These are phyloP conservation scores for Ophioderma brevispina DNA, from an alignment of 35 echinoderm and acorn worm species.

Conservation along the genomic window DNA sequence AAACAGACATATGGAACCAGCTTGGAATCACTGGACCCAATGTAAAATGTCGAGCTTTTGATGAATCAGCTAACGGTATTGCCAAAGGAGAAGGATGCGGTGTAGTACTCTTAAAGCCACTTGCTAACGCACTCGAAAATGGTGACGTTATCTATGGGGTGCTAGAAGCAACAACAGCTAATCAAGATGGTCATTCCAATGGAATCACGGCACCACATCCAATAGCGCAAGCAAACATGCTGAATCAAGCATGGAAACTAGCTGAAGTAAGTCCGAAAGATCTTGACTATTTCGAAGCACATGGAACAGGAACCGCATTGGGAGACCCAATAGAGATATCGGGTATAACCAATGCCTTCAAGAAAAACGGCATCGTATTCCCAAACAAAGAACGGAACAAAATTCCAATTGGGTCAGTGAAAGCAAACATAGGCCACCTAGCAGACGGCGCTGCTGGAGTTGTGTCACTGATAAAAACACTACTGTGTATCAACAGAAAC, in stretches of 20 bases:
- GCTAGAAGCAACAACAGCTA: not conserved
- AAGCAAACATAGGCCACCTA: not conserved
- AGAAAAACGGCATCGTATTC: not conserved
- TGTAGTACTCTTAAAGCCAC: constrained; percentile 41
- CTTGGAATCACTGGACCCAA: constrained; percentile 30
- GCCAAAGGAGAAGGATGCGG: constrained; percentile 38
- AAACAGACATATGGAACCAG: constrained; percentile 19
- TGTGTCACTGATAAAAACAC: not conserved
- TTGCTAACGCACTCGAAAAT: constrained; percentile 31
- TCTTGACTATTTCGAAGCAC: constrained; percentile 35
- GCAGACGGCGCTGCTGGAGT: not conserved
- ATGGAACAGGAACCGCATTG: constrained; percentile 29
- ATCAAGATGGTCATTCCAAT: constrained; percentile 18
- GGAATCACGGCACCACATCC: constrained; percentile 12
- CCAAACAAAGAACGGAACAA: not conserved
- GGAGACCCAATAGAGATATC: constrained; percentile 11
- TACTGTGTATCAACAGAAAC: not conserved
- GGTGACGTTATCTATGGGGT: constrained; percentile 24
- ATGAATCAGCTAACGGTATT: constrained; percentile 29
- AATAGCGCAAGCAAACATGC: constrained; percentile 12
- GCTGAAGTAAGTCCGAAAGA: constrained; percentile 2
- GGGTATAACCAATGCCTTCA: not conserved
- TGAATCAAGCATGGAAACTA: not conserved
- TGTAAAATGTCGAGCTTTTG: constrained; percentile 28
- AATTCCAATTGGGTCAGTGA: not conserved